These are phyloP conservation scores for Lacanobia wlatinum DNA, from an alignment of 2,888 invertebrate species.

Conservation along the genomic window DNA sequence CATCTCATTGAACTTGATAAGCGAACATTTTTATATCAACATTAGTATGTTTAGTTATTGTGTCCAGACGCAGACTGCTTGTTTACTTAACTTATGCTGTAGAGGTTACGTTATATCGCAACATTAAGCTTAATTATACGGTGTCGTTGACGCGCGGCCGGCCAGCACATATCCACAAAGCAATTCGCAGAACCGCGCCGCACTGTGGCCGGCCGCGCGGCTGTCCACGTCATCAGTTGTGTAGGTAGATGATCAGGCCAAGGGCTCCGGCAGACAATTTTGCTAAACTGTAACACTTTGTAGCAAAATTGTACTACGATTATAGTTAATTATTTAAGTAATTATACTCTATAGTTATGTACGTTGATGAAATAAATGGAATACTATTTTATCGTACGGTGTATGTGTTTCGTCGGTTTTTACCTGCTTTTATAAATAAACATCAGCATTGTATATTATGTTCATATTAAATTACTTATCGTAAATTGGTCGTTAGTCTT, in stretches of 20 bases:
- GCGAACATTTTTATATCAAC: constrained; percentile 31
- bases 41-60: constrained; percentile 23
- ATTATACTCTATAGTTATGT: constrained; percentile 75
- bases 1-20: constrained; percentile 15
- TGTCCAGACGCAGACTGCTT: constrained; percentile 44
- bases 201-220: constrained; percentile 7
- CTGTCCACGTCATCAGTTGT: too few species aligned
- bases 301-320: constrained; percentile 54
- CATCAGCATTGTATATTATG: constrained; percentile 89
- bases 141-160: constrained; percentile 35
- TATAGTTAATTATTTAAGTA: constrained; percentile 72
- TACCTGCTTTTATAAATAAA: constrained; percentile 90
- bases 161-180: constrained; percentile 38
- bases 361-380: constrained; percentile 74
- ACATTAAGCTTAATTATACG: constrained; percentile 49
- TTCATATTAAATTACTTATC: constrained; percentile 89
- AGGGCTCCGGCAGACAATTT: constrained; percentile 34
- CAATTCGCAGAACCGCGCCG: too few species aligned
- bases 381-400: constrained; percentile 83
- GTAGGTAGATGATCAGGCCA: constrained; percentile 26
- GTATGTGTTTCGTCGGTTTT: constrained; percentile 87
- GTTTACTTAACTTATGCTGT: constrained; percentile 57
- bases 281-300: constrained; percentile 36
- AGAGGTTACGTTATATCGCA: constrained; percentile 40
- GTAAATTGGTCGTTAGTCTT: constrained; percentile 65